A percentile compares a stretch with the other conserved stretches of the same genome.
Evolutionary conservation across 2,797 vertebrate species (phyloP).

Genomic region (Leucoraja ocellata): DNA sequence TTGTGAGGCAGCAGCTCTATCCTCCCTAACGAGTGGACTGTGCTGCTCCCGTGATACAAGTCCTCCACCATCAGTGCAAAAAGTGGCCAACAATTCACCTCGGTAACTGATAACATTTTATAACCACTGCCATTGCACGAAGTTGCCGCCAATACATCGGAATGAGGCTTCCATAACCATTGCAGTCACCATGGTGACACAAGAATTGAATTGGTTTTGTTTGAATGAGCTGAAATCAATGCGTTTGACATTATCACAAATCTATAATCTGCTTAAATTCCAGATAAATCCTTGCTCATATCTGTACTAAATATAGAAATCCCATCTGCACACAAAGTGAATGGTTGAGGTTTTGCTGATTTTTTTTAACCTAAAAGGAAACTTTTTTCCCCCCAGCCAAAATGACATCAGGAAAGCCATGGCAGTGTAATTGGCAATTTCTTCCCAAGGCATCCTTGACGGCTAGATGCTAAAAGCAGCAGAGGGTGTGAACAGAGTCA

Average conservation of each 20-base stretch:
- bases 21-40: too few species aligned
- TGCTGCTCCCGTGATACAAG: not conserved
- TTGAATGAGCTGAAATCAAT: conserved; percentile 53
- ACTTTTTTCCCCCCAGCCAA: too few species aligned
- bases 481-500: not conserved
- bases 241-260: conserved; percentile 54
- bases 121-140: conserved; percentile 49
- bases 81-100: not conserved
- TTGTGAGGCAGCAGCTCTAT: too few species aligned
- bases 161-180: conserved; percentile 50
- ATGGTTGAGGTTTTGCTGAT: not conserved
- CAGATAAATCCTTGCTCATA: conserved; percentile 38
- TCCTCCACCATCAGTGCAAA: not conserved
- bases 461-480: not conserved
- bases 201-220: conserved; percentile 50
- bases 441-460: not conserved
- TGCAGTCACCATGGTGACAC: conserved; percentile 53
- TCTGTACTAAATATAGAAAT: conserved; percentile 19
- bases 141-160: conserved; percentile 43
- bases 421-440: not conserved
- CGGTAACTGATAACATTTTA: conserved; percentile 41
- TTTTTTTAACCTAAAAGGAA: not conserved
- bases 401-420: not conserved
- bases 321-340: conserved; percentile 35
- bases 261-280: conserved; percentile 59